Conservation (phyloP, 2,113 vertebrate genomes). For the Propithecus coquereli region DNA sequence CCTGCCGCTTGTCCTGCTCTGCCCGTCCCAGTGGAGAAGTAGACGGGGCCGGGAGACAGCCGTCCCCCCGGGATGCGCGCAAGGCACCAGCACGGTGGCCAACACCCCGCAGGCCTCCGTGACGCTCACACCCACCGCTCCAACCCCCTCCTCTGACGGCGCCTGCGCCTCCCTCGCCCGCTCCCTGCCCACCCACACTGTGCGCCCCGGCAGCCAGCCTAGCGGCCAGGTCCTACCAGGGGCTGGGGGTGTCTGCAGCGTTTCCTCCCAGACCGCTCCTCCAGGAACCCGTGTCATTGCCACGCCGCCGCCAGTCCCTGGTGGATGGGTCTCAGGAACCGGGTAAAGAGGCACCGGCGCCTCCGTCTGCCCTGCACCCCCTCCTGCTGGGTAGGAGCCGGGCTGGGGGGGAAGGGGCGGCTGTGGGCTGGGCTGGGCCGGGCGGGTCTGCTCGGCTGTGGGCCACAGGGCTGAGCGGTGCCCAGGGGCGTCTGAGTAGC, state of each 20-base stretch:
- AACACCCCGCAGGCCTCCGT: not conserved
- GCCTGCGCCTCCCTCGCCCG: not conserved
- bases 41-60: not conserved
- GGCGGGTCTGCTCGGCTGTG: not conserved
- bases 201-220: not conserved
- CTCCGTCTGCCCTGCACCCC: accelerated
- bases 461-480: not conserved
- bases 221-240: slow-evolving; percentile 56
- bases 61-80: accelerated
- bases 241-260: accelerated
- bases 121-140: accelerated
- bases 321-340: not conserved
- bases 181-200: too few species aligned
- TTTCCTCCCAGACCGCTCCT: not conserved
- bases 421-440: not conserved
- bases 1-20: not conserved
- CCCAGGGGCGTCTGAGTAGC: slow-evolving; percentile 7
- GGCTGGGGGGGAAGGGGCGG: accelerated
- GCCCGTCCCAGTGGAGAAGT: not conserved
- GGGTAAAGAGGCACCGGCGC: accelerated
- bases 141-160: not conserved
- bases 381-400: not conserved
- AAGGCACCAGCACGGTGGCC: not conserved
- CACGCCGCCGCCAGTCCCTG: accelerated
- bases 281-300: not conserved